Conservation (phyloP, 2,797 vertebrate genomes). For the Nasua narica region DNA sequence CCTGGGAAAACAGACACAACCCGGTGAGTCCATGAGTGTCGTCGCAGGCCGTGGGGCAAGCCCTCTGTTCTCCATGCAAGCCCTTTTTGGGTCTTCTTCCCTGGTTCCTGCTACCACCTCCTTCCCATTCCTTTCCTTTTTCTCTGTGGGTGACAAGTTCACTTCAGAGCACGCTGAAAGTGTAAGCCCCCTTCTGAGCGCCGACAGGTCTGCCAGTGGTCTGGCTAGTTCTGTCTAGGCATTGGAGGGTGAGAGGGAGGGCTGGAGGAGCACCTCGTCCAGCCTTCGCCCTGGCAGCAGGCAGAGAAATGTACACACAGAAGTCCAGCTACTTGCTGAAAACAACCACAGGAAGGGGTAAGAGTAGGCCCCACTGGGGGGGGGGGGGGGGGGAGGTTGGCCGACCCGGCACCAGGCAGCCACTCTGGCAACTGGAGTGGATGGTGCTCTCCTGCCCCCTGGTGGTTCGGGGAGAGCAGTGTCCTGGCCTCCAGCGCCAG, state of each 20-base stretch:
- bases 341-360: neutral
- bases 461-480: neutral
- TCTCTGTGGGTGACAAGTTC: neutral
- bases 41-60: neutral
- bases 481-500: conserved; percentile 44
- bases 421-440: neutral
- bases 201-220: neutral
- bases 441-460: conserved; percentile 45
- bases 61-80: neutral
- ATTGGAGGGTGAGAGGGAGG: conserved; percentile 47
- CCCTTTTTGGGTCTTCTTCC: neutral
- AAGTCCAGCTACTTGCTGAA: neutral
- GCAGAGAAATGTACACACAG: conserved; percentile 16
- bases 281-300: conserved; percentile 29
- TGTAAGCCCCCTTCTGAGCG: neutral
- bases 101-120: no score
- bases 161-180: neutral
- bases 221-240: conserved; percentile 26
- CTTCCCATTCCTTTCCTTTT: neutral
- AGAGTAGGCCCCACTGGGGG: neutral
- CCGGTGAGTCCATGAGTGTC: neutral
- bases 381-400: neutral
- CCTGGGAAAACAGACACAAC: conserved; percentile 81
- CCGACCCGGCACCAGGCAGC: neutral
- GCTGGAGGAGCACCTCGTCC: conserved; percentile 43